Base-by-base conservation (phyloP, 2,888 invertebrate species). In the Chesias legatella region DNA sequence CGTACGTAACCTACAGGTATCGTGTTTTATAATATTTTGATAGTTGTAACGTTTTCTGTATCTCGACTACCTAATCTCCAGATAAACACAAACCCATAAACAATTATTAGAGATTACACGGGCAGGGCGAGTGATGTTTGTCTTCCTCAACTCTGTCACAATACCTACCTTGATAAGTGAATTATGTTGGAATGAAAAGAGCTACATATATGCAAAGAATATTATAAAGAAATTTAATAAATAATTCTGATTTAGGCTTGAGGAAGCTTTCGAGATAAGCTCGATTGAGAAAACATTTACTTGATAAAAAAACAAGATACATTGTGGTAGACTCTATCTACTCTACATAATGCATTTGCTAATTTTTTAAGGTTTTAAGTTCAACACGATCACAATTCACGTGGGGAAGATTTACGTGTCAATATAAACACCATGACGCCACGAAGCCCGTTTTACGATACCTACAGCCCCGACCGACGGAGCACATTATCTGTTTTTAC, bases 371-470 rank as follows among this genome's bases (percentile, higher is more conserved):
- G 13, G 13, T 3, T 17, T 17, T 5, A 17, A 17, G 13, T 32
- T 39, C 47, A 64, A 63, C 63, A 63, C 65, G 27, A 39, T 43
- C 35, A 5, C 33, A 33, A 9, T 60, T 58, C 48, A 48, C 40
- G n/a, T 33, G 31, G 49, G 47, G 44, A 51, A 60, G 63, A 60
- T 67, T 64, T 70, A 70, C 62, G 60, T 47, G 47, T 33, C 50
- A 57, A 62, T 56, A 60, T 63, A 60, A 68, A 67, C 79, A 78
- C 78, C 77, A 75, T 72, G 82, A 78, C 70, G 79, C 67, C 40
- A 45, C 36, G 10, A 36, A 35, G 35, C 73, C 44, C 44, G 33
- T 42, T 39, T 43, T 43, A 39, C 53, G 48, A 56, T 60, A 60
- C 42, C 50, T 45, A 56, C 51, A 53, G 20, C 11, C 31, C 41